Evolutionary conservation across 2,797 vertebrate genomes (phyloP).

Genomic region (Syngnathus rostellatus): DNA sequence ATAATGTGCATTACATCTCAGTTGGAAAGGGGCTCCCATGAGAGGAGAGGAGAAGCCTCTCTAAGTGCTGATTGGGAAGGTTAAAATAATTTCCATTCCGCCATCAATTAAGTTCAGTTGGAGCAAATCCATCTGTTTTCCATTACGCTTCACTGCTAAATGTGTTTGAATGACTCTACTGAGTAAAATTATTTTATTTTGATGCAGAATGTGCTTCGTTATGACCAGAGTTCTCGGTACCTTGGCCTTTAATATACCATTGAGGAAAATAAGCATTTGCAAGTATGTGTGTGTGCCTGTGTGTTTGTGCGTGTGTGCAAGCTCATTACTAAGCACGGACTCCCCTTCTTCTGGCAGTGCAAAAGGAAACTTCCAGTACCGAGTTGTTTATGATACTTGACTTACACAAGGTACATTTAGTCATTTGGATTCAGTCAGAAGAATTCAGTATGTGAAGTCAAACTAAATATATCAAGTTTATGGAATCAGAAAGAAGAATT

Average conservation of each 20-base stretch:
- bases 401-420: slow-evolving; percentile 21
- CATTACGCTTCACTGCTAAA: slow-evolving; percentile 50
- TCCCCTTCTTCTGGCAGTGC: slow-evolving; percentile 25
- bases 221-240: slow-evolving; percentile 30
- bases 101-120: slow-evolving; percentile 50
- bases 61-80: slow-evolving; percentile 54
- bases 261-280: slow-evolving; percentile 20
- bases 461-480: slow-evolving; percentile 37
- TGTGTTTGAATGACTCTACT: slow-evolving; percentile 20
- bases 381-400: slow-evolving; percentile 35
- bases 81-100: slow-evolving; percentile 62
- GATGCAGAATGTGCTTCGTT: slow-evolving; percentile 36
- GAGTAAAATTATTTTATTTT: slow-evolving; percentile 35
- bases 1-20: slow-evolving; percentile 30
- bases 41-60: slow-evolving; percentile 31
- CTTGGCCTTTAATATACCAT: slow-evolving; percentile 32
- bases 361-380: slow-evolving; percentile 24
- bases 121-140: slow-evolving; percentile 59
- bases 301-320: not conserved
- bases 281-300: slow-evolving; percentile 9
- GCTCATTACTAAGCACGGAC: slow-evolving; percentile 16
- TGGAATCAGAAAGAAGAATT: slow-evolving; percentile 8
- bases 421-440: slow-evolving; percentile 20
- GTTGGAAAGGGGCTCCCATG: slow-evolving; percentile 48
- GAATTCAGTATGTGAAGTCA: slow-evolving; percentile 13